Base-by-base conservation (phyloP, 2,113 vertebrate genomes). In the Chelonoidis abingdonii region DNA sequence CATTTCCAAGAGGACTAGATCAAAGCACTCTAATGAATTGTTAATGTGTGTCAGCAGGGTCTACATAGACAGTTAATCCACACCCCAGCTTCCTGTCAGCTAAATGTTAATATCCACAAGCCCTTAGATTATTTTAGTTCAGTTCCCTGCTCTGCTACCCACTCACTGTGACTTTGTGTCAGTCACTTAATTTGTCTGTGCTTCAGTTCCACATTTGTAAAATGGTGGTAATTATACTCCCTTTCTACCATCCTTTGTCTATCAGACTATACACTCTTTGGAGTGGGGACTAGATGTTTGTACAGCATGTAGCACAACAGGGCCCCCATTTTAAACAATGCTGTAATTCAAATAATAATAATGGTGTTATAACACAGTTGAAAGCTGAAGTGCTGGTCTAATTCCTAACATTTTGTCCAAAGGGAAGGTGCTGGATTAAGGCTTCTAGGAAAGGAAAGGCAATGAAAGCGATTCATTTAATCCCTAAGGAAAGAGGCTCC, bases 361-460 rank as follows among this genome's bases (percentile, higher is more conserved):
- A 44, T 47, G 4, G 41, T 47, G 75, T 47, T 47, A 47, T 47
- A 78, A 78, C 75, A 25, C 38, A 76, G 19, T 24, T 47, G 75
- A 76, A 76, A 76, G 24, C 31, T 38, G 65, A n/a, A 72, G n/a
- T 72, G n/a, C 22, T 72, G 95, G 93, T 93, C 93, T 95, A 82
- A 80, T 79, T 95, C 90, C 95, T 96, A 94, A 96, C 84, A 97
- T 87, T 56, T 88, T 89, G 90, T 93, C 94, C 91, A 89, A 97
- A 95, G 94, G 91, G 91, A 97, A 97, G 78, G 83, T 91, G 87
- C 89, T 93, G 89, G 94, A 97, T 97, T 97, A 96, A 91, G 94
- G 92, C 92, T 95, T 91, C 95, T 92, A 95, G 88, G 93, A 97
- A 95, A 92, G 88, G 89, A 65, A 92, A 85, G 82, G 50, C 82